Percentiles rank a stretch among this genome's conserved stretches.
phyloP scores from a whole-genome alignment of 2,113 vertebrate species.

The Bucco capensis region DNA sequence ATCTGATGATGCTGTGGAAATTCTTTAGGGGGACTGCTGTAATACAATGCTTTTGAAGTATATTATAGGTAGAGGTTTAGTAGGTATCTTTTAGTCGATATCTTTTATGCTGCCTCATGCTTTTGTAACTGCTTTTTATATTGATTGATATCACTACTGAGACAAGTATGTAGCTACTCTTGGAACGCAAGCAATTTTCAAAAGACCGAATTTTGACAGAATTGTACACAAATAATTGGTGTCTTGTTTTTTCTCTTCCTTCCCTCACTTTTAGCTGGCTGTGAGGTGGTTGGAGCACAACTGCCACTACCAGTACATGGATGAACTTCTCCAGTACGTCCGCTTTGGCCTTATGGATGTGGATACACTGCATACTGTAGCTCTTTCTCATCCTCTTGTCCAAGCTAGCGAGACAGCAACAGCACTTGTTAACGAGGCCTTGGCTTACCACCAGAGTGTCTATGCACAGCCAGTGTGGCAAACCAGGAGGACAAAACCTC shows the following conservation, averaged over 20 bases:
- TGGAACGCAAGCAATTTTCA: background rate
- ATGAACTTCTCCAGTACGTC: conserved; percentile 90
- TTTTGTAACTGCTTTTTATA: background rate
- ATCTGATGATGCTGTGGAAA: background rate
- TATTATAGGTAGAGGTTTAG: background rate
- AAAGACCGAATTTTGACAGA: background rate
- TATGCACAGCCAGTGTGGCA: conserved; percentile 92
- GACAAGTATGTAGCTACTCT: background rate
- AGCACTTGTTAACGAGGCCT: conserved; percentile 87
- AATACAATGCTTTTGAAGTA: background rate
- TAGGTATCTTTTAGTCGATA: background rate
- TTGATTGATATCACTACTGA: background rate
- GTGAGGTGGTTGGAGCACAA: conserved; percentile 93
- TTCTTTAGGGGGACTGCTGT: background rate
- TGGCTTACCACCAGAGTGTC: conserved; percentile 89
- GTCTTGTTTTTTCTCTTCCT: background rate
- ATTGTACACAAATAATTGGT: background rate
- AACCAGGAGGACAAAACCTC: conserved; percentile 85
- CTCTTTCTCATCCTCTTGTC: conserved; percentile 84
- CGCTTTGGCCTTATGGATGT: conserved; percentile 94
- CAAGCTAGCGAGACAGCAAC: conserved; percentile 84
- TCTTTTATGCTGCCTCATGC: background rate
- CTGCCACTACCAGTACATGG: conserved; percentile 88
- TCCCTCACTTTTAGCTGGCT: conserved; percentile 79
- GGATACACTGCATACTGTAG: conserved; percentile 83